Evolutionary conservation across 2,113 vertebrate species (phyloP).

Genomic region (Sylvia atricapilla): DNA sequence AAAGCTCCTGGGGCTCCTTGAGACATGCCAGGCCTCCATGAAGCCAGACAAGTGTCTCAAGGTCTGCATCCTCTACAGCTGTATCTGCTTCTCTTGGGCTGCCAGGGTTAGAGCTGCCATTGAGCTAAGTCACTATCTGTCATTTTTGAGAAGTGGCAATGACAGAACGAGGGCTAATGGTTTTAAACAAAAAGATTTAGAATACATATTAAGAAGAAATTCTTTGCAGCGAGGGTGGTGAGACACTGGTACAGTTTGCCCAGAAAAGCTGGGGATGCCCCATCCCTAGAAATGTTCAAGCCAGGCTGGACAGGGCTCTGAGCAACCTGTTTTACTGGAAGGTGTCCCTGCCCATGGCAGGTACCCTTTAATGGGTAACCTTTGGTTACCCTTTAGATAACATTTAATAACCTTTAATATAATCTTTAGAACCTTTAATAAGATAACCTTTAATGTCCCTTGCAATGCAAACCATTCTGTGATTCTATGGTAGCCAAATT

Average conservation of each 20-base stretch:
- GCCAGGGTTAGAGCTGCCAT: background rate
- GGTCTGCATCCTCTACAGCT: background rate
- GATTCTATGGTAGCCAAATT: background rate
- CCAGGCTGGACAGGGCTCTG: background rate
- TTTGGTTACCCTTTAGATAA: too few relatives aligned
- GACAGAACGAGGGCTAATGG: rapidly evolving
- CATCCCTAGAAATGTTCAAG: background rate
- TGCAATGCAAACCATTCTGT: background rate
- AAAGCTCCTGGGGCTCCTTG: background rate
- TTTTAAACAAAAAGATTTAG: background rate
- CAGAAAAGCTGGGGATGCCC: background rate
- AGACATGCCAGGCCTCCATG: background rate
- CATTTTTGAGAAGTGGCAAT: background rate
- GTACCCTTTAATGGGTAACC: too few relatives aligned
- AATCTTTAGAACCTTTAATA: too few relatives aligned
- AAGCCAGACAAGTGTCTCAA: background rate
- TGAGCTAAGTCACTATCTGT: background rate
- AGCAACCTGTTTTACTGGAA: background rate
- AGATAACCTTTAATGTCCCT: background rate
- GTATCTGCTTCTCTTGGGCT: background rate
- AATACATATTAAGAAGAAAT: background rate
- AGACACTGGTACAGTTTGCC: background rate
- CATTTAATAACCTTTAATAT: too few relatives aligned
- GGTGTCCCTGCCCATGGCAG: background rate
- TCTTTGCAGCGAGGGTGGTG: background rate